These are phyloP conservation scores for Endotricha flammealis DNA, from an alignment of 2,888 invertebrate species.

Conservation along the genomic window DNA sequence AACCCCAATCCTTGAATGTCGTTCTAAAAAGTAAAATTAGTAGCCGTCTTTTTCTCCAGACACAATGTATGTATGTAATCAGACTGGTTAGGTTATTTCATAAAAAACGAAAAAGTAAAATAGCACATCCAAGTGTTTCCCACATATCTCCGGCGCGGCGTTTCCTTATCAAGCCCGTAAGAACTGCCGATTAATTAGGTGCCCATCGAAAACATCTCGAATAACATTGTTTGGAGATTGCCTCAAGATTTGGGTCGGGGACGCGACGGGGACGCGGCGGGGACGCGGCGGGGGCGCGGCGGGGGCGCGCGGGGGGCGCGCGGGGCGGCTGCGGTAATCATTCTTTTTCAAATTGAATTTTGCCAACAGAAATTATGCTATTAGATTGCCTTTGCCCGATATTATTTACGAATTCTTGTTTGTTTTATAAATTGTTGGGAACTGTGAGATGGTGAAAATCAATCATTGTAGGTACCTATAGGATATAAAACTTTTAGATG, in stretches of 20 bases:
- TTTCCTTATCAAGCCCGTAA: slow-evolving; percentile 3
- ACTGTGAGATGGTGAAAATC: no score
- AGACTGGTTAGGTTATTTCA: neutral
- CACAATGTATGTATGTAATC: no score
- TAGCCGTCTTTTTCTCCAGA: no score
- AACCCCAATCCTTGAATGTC: no score
- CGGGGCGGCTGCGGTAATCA: neutral
- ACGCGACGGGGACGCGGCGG: neutral
- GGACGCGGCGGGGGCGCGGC: neutral
- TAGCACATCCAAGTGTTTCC: neutral
- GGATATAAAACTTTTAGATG: no score
- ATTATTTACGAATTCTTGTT: no score
- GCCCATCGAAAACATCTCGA: slow-evolving; percentile 8
- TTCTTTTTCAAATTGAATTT: neutral
- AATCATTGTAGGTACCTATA: no score
- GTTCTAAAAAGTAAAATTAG: no score
- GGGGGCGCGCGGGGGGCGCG: no score
- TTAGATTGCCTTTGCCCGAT: no score
- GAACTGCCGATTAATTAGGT: slow-evolving; percentile 7
- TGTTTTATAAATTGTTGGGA: no score
- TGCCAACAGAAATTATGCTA: no score
- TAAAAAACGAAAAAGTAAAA: neutral
- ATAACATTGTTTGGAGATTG: slow-evolving; percentile 6
- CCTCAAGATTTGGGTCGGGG: neutral
- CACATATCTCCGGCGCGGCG: neutral